Conservation (phyloP, 2,888 invertebrate genomes). For the Agapetus fuscipes region DNA sequence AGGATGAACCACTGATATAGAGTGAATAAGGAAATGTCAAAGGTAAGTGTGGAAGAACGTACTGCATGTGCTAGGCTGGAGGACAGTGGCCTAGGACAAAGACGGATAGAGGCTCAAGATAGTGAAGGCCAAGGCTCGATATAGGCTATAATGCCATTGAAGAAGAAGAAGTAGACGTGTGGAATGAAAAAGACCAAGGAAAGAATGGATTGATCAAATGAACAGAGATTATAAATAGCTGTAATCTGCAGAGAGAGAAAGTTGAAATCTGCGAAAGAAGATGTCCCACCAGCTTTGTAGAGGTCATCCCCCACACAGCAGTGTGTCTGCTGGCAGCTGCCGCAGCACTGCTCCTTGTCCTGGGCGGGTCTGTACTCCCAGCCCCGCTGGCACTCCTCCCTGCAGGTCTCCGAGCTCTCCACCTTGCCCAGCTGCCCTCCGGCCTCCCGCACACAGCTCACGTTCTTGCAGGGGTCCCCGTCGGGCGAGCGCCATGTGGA, state of each 20-base stretch:
- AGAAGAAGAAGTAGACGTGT: too few relatives aligned
- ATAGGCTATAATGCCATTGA: too few relatives aligned
- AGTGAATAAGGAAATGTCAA: too few relatives aligned
- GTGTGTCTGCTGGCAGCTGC: conserved; percentile 48
- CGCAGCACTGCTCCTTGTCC: conserved; percentile 48
- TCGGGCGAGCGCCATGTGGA: conserved; percentile 40
- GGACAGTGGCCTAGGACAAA: neutral
- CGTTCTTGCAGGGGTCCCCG: conserved; percentile 43
- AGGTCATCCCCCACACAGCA: conserved; percentile 45
- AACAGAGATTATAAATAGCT: neutral
- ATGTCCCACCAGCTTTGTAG: conserved; percentile 38
- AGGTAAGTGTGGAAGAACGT: too few relatives aligned
- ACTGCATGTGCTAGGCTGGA: neutral
- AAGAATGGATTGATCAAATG: too few relatives aligned
- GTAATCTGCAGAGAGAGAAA: too few relatives aligned
- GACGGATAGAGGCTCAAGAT: too few relatives aligned
- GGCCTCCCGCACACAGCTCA: conserved; percentile 37
- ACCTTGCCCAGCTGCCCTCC: conserved; percentile 34
- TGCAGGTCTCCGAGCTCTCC: conserved; percentile 37
- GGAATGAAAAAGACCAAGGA: too few relatives aligned
- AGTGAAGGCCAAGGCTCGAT: too few relatives aligned
- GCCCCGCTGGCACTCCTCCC: conserved; percentile 43
- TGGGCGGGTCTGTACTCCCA: conserved; percentile 41
- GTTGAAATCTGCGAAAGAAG: neutral
- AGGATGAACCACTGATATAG: too few relatives aligned